Percentiles rank a stretch among this genome's conserved stretches.
These are phyloP conservation scores for Syngnathus scovelli DNA, from an alignment of 2,113 vertebrate species.

Conservation along the genomic window DNA sequence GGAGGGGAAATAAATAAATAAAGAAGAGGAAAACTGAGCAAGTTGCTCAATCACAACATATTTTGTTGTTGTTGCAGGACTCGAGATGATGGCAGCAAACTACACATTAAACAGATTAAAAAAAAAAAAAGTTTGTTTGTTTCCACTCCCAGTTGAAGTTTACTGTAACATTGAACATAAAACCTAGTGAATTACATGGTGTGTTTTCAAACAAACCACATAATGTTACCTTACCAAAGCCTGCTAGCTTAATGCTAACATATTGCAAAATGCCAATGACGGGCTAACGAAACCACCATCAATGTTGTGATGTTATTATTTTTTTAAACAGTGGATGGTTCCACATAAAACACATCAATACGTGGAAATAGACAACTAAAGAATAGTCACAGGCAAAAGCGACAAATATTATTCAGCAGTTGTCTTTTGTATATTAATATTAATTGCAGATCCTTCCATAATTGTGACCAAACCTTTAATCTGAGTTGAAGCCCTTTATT, in stretches of 20 bases:
- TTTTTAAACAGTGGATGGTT: background rate
- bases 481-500: background rate
- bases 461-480: no score
- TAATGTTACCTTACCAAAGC: background rate
- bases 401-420: background rate
- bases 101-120: background rate
- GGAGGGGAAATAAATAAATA: no score
- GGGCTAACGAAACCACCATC: background rate
- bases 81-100: background rate
- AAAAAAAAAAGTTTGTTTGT: background rate
- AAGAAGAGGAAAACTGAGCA: background rate
- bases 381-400: background rate
- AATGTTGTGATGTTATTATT: background rate
- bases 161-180: background rate
- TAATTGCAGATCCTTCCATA: background rate
- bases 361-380: background rate
- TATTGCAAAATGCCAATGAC: background rate
- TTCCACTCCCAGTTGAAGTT: background rate
- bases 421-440: background rate
- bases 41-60: background rate
- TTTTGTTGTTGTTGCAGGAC: no score
- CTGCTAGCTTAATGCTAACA: background rate
- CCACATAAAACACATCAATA: background rate
- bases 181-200: background rate
- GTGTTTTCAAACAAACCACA: background rate